Percentiles rank a stretch among this genome's conserved stretches.
Evolutionary conservation across 2,113 vertebrate genomes (phyloP).

Genomic region (Podarcis raffonei): DNA sequence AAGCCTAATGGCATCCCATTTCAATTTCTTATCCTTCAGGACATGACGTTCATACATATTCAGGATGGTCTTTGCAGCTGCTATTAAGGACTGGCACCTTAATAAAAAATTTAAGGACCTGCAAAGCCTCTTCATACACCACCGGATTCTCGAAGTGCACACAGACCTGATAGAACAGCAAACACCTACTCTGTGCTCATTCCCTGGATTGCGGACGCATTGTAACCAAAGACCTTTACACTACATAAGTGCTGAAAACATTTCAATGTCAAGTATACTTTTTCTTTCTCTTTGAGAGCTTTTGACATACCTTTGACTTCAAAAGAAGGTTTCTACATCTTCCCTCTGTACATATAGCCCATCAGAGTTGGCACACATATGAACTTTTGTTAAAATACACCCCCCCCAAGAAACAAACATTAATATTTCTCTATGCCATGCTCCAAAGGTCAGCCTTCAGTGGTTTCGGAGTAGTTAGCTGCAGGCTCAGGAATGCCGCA

Average conservation of each 20-base stretch:
- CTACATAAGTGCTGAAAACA: not conserved
- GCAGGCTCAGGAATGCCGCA: too few relatives aligned
- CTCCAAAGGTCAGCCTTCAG: constrained; percentile 71
- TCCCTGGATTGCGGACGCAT: not conserved
- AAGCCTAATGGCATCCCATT: not conserved
- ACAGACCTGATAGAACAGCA: not conserved
- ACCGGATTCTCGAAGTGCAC: not conserved
- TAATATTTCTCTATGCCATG: constrained; percentile 66
- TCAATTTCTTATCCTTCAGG: not conserved
- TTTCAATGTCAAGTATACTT: not conserved
- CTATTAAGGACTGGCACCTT: not conserved
- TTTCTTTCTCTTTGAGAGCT: not conserved
- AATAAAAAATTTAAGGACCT: not conserved
- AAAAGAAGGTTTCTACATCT: not conserved
- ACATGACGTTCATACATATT: not conserved
- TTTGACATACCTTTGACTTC: not conserved
- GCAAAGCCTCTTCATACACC: not conserved
- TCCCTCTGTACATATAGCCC: not conserved
- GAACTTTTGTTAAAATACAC: not conserved
- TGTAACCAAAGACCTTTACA: not conserved
- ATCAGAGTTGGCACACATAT: constrained; percentile 1
- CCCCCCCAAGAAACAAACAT: not conserved
- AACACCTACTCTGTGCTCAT: not conserved
- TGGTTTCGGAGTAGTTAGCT: constrained; percentile 59
- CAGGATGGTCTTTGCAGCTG: not conserved